Evolutionary conservation across 1,140 invertebrate species (phyloP), one percentile per base, ranked within the genome.

Genomic region (Globodera ellingtonae): DNA sequence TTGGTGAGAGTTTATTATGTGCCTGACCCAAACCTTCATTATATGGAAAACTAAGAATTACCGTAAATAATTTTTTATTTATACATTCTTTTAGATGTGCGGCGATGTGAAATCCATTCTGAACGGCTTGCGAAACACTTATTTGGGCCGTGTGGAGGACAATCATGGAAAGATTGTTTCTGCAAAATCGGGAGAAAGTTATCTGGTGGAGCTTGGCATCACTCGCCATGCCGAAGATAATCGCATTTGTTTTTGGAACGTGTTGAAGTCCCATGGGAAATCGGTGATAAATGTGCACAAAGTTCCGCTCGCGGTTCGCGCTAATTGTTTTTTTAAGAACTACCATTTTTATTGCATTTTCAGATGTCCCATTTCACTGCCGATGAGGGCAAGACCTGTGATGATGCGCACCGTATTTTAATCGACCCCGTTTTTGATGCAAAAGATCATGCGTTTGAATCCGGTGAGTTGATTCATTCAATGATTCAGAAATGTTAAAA

Each of bases 141-240:
- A 62, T 18, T 62, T 62, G 56, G 56, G 56, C 5, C 15, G 4
- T 18, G 56, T 62, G 56, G 15, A 56, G 56, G 73, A 75, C 65
- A 13, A n/a, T 7, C 6, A 65, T 9, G 15, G n/a, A 56, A 46
- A 62, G n/a, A 59, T 44, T 73, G 46, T 35, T 24, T 24, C 72
- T 48, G n/a, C 13, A 75, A n/a, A 46, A 56, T 7, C 50, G 46
- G 44, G 73, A 18, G 9, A 56, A 75, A 56, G 56, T 56, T 62
- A 56, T 59, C 50, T 75, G 35, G 73, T 75, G 35, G 73, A 75
- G 21, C 44, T 75, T 56, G 56, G 73, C 18, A 56, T 75, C 65
- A 15, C 47, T 15, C 73, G 73, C 8, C 65, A 56, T 5, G 35
- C 35, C 6, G 73, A 75, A 21, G 46, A 75, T 6, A 13, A 6